Percentiles rank a stretch among this genome's conserved stretches.
Evolutionary conservation across 2,888 invertebrate genomes (phyloP).

Genomic region (Thumatha senex): DNA sequence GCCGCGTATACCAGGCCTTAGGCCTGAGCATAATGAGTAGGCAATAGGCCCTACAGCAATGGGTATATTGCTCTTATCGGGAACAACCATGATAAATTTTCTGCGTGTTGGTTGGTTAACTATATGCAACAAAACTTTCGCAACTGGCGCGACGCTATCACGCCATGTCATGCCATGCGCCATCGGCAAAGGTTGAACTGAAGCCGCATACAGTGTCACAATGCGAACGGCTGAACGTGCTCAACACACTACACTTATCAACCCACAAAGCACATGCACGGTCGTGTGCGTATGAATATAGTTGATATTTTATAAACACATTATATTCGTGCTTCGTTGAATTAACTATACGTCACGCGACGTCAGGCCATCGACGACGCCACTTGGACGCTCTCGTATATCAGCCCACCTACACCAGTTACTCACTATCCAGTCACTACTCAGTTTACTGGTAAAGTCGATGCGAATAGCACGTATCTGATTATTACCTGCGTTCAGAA

Average conservation of each 20-base stretch:
- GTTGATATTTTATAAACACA: constrained; percentile 35
- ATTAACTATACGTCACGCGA: constrained; percentile 52
- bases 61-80: constrained; percentile 9
- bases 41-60: too few relatives aligned
- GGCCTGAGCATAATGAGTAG: too few relatives aligned
- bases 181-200: constrained; percentile 45
- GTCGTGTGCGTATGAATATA: constrained; percentile 33
- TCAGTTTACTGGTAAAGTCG: constrained; percentile 63
- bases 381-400: constrained; percentile 36
- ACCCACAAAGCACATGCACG: constrained; percentile 38
- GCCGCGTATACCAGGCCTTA: too few relatives aligned
- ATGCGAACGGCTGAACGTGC: constrained; percentile 4
- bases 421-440: constrained; percentile 12
- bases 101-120: constrained; percentile 25
- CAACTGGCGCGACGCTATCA: constrained; percentile 67
- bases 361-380: constrained; percentile 47
- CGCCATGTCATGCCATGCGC: constrained; percentile 65
- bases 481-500: constrained; percentile 44
- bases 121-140: constrained; percentile 55
- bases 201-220: constrained; percentile 3
- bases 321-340: constrained; percentile 32
- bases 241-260: constrained; percentile 19
- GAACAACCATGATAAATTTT: constrained; percentile 20
- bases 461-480: constrained; percentile 53
- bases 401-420: constrained; percentile 42